Conservation (phyloP, 2,113 vertebrate genomes). For the Nymphicus hollandicus region DNA sequence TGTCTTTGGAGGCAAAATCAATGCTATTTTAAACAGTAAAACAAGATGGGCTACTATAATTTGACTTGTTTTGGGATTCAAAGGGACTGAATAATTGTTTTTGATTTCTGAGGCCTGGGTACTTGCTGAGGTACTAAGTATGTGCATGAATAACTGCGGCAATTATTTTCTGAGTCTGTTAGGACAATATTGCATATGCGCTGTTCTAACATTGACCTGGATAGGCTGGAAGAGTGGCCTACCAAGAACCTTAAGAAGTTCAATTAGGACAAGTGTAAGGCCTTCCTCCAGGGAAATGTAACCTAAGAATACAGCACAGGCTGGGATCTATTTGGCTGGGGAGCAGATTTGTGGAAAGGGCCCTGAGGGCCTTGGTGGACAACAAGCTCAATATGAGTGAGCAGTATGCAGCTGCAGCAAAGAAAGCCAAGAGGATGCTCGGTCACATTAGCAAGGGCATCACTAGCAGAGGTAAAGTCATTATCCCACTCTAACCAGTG, state of each 20-base stretch:
- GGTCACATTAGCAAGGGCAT: background rate
- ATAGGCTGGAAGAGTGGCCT: background rate
- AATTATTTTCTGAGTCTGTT: background rate
- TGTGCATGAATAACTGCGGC: background rate
- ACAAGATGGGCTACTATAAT: background rate
- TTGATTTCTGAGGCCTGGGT: background rate
- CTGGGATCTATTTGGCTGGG: background rate
- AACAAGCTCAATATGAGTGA: background rate
- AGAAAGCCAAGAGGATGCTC: background rate
- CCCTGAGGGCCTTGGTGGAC: background rate
- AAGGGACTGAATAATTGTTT: background rate
- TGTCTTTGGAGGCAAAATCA: background rate
- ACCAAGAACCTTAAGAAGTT: background rate
- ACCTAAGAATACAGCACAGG: background rate
- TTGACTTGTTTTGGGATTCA: background rate
- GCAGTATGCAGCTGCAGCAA: background rate
- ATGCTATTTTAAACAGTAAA: background rate
- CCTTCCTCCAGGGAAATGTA: background rate
- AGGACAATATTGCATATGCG: background rate
- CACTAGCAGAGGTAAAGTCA: background rate
- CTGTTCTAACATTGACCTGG: background rate
- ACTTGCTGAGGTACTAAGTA: background rate
- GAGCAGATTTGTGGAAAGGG: background rate
- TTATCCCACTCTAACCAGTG: background rate
- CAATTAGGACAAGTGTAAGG: background rate